Conservation (phyloP, 1,140 invertebrate species). For the Brachionus rotundiformis region DNA sequence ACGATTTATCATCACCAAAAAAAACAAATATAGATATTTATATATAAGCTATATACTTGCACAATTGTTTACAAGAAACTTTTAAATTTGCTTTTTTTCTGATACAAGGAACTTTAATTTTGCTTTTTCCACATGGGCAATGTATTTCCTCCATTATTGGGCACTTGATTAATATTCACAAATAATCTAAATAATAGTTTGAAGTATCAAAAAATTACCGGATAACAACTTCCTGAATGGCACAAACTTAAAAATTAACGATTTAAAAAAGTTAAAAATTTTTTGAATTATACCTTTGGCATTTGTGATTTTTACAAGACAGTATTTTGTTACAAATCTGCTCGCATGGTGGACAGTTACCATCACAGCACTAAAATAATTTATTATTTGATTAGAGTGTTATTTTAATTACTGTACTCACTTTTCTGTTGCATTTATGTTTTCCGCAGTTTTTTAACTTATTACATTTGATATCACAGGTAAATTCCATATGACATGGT, state of each 20-base stretch:
- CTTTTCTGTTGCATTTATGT: conserved; percentile 83
- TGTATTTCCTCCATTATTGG: conserved; percentile 74
- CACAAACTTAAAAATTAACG: neutral
- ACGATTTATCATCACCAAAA: conserved; percentile 43
- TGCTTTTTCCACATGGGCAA: conserved; percentile 79
- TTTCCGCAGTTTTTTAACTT: conserved; percentile 77
- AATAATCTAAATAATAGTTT: too few species aligned
- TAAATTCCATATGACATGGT: conserved; percentile 81
- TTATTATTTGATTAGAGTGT: neutral
- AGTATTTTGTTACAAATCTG: conserved; percentile 80
- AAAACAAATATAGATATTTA: too few species aligned
- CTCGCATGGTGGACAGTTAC: conserved; percentile 81
- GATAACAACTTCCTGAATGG: conserved; percentile 78
- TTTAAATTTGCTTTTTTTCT: conserved; percentile 74
- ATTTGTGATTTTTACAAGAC: conserved; percentile 85
- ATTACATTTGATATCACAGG: conserved; percentile 85
- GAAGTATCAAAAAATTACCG: conserved; percentile 58
- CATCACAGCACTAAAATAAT: conserved; percentile 73
- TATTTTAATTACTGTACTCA: conserved; percentile 57
- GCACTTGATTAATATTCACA: too few species aligned
- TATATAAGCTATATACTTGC: too few species aligned
- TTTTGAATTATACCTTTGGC: conserved; percentile 77
- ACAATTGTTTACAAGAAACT: conserved; percentile 75
- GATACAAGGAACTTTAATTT: conserved; percentile 81
- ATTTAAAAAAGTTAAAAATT: conserved; percentile 35